Conservation (phyloP, 2,113 vertebrate species). For the Nesogale talazaci region DNA sequence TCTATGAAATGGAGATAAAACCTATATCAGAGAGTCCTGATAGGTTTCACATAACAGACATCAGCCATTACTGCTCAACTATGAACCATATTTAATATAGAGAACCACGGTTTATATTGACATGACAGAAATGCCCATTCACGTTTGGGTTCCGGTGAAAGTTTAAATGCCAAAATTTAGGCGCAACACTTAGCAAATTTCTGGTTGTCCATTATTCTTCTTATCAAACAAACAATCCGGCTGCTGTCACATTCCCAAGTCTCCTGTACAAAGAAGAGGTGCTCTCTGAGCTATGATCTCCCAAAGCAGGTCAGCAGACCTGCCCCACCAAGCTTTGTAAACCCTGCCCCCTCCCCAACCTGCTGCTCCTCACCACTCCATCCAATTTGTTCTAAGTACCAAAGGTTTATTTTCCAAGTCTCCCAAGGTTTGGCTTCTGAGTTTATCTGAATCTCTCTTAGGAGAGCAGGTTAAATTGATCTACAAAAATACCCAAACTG, state of each 20-base stretch:
- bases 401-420: too few relatives aligned
- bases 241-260: not conserved
- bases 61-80: not conserved
- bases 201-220: not conserved
- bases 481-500: not conserved
- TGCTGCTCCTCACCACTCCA: too few relatives aligned
- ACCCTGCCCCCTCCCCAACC: too few relatives aligned
- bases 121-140: not conserved
- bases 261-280: not conserved
- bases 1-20: not conserved
- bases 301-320: too few relatives aligned
- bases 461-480: too few relatives aligned
- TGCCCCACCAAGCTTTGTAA: too few relatives aligned
- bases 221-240: not conserved
- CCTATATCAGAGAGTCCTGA: not conserved
- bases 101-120: not conserved
- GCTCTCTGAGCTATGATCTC: too few relatives aligned
- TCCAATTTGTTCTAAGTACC: too few relatives aligned
- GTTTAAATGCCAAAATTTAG: not conserved
- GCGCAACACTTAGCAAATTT: not conserved
- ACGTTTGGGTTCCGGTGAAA: constrained; percentile 12
- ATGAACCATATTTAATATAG: not conserved
- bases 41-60: not conserved
- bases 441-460: too few relatives aligned
- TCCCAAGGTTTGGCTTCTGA: too few relatives aligned